These are phyloP conservation scores for Sipha flava DNA, from an alignment of 1,140 invertebrate species.

Conservation along the genomic window DNA sequence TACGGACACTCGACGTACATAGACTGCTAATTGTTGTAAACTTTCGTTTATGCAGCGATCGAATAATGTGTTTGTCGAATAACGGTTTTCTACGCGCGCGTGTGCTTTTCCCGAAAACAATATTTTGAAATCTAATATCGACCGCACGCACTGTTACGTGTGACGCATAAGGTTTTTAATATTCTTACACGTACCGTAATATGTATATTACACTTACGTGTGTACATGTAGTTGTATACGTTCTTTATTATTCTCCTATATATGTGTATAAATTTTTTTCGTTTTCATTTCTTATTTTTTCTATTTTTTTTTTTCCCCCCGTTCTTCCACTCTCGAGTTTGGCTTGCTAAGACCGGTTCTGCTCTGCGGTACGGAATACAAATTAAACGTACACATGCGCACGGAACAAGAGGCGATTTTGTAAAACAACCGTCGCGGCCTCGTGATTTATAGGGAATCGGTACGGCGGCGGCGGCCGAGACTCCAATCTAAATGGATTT, in stretches of 20 bases:
- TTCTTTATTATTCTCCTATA: neutral
- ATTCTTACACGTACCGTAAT: neutral
- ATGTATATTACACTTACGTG: neutral
- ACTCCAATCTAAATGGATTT: constrained; percentile 1
- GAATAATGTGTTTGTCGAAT: too few species aligned
- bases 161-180: neutral
- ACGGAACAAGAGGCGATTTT: constrained; percentile 2
- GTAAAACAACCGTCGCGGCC: constrained; percentile 1
- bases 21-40: too few species aligned
- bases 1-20: too few species aligned
- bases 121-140: neutral
- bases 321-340: neutral
- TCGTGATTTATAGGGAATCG: neutral
- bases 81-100: too few species aligned
- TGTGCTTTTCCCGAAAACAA: neutral
- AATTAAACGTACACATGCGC: neutral
- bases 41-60: too few species aligned
- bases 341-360: constrained; percentile 12
- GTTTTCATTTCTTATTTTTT: too few species aligned
- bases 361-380: neutral
- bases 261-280: neutral
- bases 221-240: too few species aligned
- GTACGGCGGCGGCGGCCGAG: neutral
- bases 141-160: neutral
- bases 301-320: neutral